Conservation (phyloP, 2,113 vertebrate species). For the Trochalopteron elliotii region DNA sequence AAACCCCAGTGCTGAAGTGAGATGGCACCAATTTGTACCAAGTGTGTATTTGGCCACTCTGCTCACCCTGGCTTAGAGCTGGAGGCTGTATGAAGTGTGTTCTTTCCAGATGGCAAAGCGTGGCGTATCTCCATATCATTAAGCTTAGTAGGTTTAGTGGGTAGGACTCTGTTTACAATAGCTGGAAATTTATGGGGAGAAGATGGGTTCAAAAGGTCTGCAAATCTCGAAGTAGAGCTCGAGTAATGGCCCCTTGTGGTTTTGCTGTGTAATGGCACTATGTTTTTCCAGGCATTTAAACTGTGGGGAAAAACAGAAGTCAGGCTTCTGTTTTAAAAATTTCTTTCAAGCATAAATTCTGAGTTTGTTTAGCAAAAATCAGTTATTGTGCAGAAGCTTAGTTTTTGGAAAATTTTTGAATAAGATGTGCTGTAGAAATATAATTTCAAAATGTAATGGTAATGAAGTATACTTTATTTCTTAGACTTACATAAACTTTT, state of each 20-base stretch:
- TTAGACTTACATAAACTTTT: neutral
- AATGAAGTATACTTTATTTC: neutral
- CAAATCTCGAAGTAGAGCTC: neutral
- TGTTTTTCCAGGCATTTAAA: neutral
- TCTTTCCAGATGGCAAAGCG: neutral
- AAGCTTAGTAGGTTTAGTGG: neutral
- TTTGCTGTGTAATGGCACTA: neutral
- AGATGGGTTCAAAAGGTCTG: neutral
- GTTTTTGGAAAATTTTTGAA: neutral
- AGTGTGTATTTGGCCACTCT: neutral
- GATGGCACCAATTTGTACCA: neutral
- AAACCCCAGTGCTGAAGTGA: neutral
- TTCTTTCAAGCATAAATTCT: neutral
- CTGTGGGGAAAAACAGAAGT: neutral
- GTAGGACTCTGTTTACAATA: neutral
- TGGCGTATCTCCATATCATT: neutral
- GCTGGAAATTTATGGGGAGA: neutral
- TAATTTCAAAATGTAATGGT: neutral
- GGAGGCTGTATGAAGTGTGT: neutral
- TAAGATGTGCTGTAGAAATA: neutral
- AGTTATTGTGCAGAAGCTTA: neutral
- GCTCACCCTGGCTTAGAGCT: neutral
- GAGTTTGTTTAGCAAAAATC: neutral
- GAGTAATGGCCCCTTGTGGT: conserved; percentile 21
- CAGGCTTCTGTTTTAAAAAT: neutral